These are phyloP conservation scores for Tethya wilhelma DNA, from an alignment of 37 sponge, comb jelly and placozoan genomes.

Conservation along the genomic window DNA sequence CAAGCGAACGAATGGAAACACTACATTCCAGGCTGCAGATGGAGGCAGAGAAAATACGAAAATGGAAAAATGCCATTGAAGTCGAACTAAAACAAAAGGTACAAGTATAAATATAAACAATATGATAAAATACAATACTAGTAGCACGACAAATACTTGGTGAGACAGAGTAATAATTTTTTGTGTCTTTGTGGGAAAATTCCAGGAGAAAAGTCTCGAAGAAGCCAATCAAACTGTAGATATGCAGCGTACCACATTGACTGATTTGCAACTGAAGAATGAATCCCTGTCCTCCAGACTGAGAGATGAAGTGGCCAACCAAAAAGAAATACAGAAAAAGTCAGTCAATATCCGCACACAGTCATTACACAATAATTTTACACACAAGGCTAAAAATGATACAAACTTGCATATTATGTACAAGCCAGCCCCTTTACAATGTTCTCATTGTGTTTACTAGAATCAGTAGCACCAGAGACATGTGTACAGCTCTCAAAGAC, in stretches of 20 bases:
- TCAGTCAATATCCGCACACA: no score
- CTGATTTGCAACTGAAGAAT: constrained; percentile 66
- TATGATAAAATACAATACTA: background rate
- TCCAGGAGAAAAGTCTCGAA: constrained; percentile 52
- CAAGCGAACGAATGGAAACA: constrained; percentile 51
- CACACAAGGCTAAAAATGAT: no score
- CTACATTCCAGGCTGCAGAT: constrained; percentile 84
- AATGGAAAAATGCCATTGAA: constrained; percentile 91
- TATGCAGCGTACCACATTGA: constrained; percentile 32
- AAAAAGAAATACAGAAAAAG: constrained; percentile 68
- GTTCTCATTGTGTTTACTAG: no score
- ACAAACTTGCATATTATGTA: no score
- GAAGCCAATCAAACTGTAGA: constrained; percentile 58
- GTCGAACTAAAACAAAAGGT: constrained; percentile 85
- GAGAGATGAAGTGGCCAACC: constrained; percentile 64
- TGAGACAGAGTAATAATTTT: background rate
- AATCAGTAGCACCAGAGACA: constrained; percentile 71
- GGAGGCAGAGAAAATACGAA: constrained; percentile 94
- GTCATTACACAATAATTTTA: no score
- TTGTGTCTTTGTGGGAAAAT: background rate
- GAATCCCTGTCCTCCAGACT: constrained; percentile 37
- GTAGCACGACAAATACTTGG: background rate
- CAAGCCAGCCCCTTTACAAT: no score
- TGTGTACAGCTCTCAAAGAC: constrained; percentile 87
- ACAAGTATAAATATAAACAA: background rate